Evolutionary conservation across 2,797 vertebrate genomes (phyloP), one percentile per base, ranked within the genome.

Genomic region (Channallabes apus): DNA sequence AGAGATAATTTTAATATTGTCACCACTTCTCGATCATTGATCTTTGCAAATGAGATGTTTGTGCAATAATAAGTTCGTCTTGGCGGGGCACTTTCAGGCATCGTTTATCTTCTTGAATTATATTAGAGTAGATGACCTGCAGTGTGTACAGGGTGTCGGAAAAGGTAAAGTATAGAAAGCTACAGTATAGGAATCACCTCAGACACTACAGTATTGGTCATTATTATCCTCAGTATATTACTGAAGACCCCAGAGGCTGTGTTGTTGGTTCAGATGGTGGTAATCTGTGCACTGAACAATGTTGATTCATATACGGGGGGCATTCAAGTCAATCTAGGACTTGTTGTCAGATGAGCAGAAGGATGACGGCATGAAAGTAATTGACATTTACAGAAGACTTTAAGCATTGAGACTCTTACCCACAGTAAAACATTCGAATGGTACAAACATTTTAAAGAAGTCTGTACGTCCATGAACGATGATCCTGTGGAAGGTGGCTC

Each of bases 181-280:
- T 58, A 59, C 11, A 32, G 58, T 82, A 3, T 72, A 80, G 78
- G 85, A 83, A 67, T 64, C 11, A 38, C 35, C 15, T 54, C 29
- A 73, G 68, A 27, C 65, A 12, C 41, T 71, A 7, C 15, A 81
- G 82, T 58, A 20, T 64, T 84, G 51, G 38, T 84, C 51, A 9
- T 84, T 86, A 79, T 82, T 75, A 77, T 82, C 58, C 22, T 38
- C 35, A 56, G 4, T 73, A 62, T 82, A 8, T 41, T 8, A 46
- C 29, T 77, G 75, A 56, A 8, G 27, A 56, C 64, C 29, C 64
- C 64, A 65, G 64, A 29, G 27, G 64, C 64, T 29, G 64, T 27
- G n/a, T 65, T 65, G 29, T 29, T 65, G n/a, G 64, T 65, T 29
- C 64, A 65, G 4, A 15, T 12, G 0, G 29, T 65, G 64, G 64